Conservation (phyloP, 1,140 invertebrate genomes). For the Nixonia krombeini region DNA sequence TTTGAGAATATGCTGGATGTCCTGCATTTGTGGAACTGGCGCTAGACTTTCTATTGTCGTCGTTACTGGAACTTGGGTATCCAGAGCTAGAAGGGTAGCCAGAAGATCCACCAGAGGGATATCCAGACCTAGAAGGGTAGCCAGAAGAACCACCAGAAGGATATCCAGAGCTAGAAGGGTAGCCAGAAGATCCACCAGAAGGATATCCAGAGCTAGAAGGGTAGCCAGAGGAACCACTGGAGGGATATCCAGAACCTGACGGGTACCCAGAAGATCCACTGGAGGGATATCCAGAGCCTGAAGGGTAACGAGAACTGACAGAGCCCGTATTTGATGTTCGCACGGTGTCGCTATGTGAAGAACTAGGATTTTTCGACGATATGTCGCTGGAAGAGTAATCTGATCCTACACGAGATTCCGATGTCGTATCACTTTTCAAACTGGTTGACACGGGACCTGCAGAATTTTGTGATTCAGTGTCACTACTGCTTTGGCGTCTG, state of each 20-base stretch:
- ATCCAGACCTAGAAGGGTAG: too few species aligned
- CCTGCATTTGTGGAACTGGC: constrained; percentile 40
- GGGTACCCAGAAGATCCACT: constrained; percentile 23
- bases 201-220: too few species aligned
- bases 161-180: too few species aligned
- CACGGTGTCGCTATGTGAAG: constrained; percentile 7
- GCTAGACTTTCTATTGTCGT: constrained; percentile 16
- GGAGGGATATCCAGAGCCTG: constrained; percentile 37
- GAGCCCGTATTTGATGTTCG: constrained; percentile 29
- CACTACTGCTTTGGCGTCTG: constrained; percentile 18
- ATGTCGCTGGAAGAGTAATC: constrained; percentile 8
- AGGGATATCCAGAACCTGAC: constrained; percentile 21
- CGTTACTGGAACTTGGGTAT: too few species aligned
- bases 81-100: too few species aligned
- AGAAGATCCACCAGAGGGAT: constrained; percentile 4
- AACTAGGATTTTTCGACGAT: constrained; percentile 18
- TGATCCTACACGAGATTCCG: constrained; percentile 18
- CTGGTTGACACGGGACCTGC: not conserved
- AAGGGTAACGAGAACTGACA: constrained; percentile 24
- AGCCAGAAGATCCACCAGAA: constrained; percentile 37
- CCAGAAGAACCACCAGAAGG: too few species aligned
- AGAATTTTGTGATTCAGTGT: constrained; percentile 14
- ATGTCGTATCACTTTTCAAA: constrained; percentile 1
- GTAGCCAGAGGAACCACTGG: constrained; percentile 1
- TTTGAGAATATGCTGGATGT: too few species aligned